These are phyloP conservation scores for Pelecanus crispus DNA, from an alignment of 2,113 vertebrate species.

Conservation along the genomic window DNA sequence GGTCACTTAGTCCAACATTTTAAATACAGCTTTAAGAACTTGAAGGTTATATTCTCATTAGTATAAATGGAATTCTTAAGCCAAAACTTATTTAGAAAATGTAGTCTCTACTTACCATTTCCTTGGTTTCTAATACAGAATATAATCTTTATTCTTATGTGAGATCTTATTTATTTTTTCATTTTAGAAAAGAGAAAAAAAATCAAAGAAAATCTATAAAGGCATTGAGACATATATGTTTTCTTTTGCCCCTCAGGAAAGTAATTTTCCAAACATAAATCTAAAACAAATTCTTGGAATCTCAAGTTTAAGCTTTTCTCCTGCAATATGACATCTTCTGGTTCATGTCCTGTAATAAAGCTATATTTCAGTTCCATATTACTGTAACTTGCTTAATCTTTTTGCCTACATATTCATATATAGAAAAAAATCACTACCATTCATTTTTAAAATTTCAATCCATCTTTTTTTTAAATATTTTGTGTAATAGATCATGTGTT, in stretches of 20 bases:
- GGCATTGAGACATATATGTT: not conserved
- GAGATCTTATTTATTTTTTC: not conserved
- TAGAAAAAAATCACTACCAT: not conserved
- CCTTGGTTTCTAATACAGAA: not conserved
- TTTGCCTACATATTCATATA: not conserved
- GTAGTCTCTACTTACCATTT: not conserved
- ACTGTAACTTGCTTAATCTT: not conserved
- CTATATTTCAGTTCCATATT: not conserved
- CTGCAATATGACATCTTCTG: not conserved
- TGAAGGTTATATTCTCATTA: not conserved
- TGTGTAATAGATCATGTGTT: rapidly evolving
- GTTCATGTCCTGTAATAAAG: not conserved
- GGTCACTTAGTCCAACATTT: not conserved
- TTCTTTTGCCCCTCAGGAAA: not conserved
- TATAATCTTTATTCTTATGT: not conserved
- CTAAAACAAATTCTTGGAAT: not conserved
- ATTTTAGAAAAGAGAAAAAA: not conserved
- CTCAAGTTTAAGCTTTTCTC: not conserved
- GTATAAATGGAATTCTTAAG: not conserved
- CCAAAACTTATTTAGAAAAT: not conserved
- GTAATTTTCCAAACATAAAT: not conserved
- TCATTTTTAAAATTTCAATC: not conserved
- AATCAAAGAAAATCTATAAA: not conserved
- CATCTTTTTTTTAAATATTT: not conserved
- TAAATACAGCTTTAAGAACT: not conserved